phyloP scores from a whole-genome alignment of 2,797 vertebrate genomes.

The Halcyon chelicuti region DNA sequence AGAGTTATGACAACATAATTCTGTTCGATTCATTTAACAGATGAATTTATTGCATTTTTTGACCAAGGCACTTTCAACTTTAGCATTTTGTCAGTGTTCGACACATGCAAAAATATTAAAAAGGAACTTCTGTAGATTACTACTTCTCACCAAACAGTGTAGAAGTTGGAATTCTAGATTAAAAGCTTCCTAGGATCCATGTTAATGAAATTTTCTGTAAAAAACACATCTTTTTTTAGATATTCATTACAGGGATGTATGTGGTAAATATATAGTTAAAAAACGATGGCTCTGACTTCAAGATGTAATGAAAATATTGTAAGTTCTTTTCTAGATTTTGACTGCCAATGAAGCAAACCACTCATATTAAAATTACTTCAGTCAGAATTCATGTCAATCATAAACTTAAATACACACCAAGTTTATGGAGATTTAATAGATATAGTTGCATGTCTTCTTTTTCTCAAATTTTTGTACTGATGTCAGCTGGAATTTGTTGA shows the following conservation, averaged over 20 bases:
- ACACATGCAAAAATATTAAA: background rate
- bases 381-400: background rate
- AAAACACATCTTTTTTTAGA: background rate
- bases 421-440: background rate
- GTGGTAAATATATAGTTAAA: background rate
- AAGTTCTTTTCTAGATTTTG: background rate
- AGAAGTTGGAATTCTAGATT: background rate
- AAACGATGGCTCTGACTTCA: background rate
- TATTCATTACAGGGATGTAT: background rate
- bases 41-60: background rate
- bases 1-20: background rate
- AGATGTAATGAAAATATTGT: background rate
- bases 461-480: background rate
- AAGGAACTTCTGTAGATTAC: background rate
- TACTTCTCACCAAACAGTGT: background rate
- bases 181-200: background rate
- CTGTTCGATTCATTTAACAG: background rate
- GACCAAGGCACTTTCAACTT: background rate
- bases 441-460: background rate
- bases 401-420: background rate
- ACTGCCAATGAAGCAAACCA: background rate
- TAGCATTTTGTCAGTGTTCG: background rate
- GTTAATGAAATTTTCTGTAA: background rate
- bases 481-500: background rate
- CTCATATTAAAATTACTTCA: background rate